phyloP scores from a whole-genome alignment of 2,797 vertebrate species.

The Alcedo atthis region DNA sequence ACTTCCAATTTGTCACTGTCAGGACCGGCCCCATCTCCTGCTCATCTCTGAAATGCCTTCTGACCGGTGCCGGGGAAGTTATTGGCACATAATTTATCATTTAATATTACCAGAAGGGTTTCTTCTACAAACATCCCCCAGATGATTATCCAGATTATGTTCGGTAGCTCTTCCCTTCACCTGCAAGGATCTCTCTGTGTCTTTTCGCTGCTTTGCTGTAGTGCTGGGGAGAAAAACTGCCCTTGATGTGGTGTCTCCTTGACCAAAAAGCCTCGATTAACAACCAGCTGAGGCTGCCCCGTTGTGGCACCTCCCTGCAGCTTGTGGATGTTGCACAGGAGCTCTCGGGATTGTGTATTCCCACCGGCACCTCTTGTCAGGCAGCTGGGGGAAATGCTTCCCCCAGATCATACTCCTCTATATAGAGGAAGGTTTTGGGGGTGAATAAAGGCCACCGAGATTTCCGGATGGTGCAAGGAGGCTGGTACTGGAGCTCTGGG shows the following conservation, averaged over 20 bases:
- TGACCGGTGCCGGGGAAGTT: background rate
- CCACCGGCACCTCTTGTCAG: fast-evolving
- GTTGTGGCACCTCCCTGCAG: background rate
- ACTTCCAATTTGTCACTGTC: slow-evolving; percentile 62
- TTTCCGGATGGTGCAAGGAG: background rate
- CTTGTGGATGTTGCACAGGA: background rate
- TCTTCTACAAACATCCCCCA: background rate
- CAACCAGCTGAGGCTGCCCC: background rate
- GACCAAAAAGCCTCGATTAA: background rate
- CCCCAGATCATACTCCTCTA: background rate
- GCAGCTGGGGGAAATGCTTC: background rate
- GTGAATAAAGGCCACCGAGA: background rate
- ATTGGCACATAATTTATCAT: slow-evolving; percentile 50
- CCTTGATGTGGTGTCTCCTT: fast-evolving
- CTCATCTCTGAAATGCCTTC: slow-evolving; percentile 56
- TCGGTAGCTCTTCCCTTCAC: background rate
- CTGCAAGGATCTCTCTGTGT: background rate
- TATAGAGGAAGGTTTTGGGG: background rate
- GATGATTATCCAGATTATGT: background rate
- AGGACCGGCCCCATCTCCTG: slow-evolving; percentile 1
- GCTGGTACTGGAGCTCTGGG: background rate
- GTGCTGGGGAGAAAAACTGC: background rate
- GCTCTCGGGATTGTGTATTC: background rate
- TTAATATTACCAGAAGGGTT: slow-evolving; percentile 38
- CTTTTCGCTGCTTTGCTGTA: background rate